Evolutionary conservation across 2,797 vertebrate species (phyloP), one percentile per base, ranked within the genome.

Genomic region (Manis javanica): DNA sequence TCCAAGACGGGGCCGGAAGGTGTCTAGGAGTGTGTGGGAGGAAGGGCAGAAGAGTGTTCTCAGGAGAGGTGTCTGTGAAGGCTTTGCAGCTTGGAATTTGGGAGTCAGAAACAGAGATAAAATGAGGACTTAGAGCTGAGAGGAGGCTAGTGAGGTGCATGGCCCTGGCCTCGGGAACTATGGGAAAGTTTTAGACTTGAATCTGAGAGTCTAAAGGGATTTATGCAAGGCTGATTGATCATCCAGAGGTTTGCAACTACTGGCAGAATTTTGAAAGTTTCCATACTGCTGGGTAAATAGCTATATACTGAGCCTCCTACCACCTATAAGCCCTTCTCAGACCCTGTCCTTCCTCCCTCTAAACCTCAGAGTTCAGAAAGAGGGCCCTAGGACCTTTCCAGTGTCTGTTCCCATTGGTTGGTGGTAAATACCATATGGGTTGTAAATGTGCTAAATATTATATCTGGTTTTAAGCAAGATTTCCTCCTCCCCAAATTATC

Each of bases 391-490:
- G 23, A 24, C 3, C 12, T 72, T 81, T 64, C 26, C 14, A 49
- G 13, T 26, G 29, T 26, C 61, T 94, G 5, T 74, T 75, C 31
- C 6, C 68, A 15, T 39, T 57, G 21, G 7, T 79, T 15, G 42
- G 24, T 64, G 46, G 42, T 77, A 37, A 85, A 9, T 51, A 18
- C 8, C 26, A 64, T 8, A 18, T 16, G 71, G 16, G 6, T 71
- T 71, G 46, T 95, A 86, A 91, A 63, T 61, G 88, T 31, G 8
- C 87, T 49, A 74, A 91, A 82, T 85, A 77, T 63, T 85, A 51
- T 21, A 71, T 87, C 42, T 74, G 37, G 7, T 69, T 85, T 95
- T 93, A 89, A 89, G 49, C 15, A 88, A 82, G 29, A 85, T 68
- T 93, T 1, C 21, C 26, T 49, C 26, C 64, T 46, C 5, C 39